Base-by-base conservation (phyloP, 1,140 invertebrate species). In the Drosophila ananassae region DNA sequence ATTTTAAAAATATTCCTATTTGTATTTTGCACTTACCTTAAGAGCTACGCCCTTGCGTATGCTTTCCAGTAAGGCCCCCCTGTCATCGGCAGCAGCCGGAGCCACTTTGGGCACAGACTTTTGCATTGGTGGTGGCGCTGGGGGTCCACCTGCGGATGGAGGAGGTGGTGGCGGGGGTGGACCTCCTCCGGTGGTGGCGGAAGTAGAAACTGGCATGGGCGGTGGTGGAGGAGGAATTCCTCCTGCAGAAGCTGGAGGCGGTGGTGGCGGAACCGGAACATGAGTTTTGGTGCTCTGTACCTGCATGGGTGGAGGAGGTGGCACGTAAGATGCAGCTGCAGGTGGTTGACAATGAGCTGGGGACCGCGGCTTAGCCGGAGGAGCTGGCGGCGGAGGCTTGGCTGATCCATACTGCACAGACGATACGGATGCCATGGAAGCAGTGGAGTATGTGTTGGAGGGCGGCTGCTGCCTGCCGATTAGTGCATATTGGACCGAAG, bases 61-160 rank as follows among this genome's bases (percentile, higher is more conserved):
- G 34, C 89, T 91, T 39, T 73, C 73, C n/a, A 91, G 56, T 44
- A 91, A 77, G 12, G 84, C 89, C 12, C 84, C 83, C 0, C 89
- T 76, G 34, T 79, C 13, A 48, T 81, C 85, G n/a, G 51, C 30
- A 6, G 55, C 73, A 25, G 30, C 46, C 6, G 63, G 22, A 12
- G 58, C 37, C 30, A 62, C 47, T 5, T 57, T 75, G 34, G 47
- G 60, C n/a, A 62, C 66, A 10, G 71, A 37, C 30, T 76, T 82
- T 52, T 76, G 77, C 21, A 22, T 69, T 21, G 44, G 17, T 22
- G 44, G 30, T 3, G 71, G 24, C 3, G 79, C 52, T 4, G 55
- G 32, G 2, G 77, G 24, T n/a, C 59, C 41, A 41, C 50, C 66
- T 12, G 32, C 50, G 54, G 34, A 34, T 24, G 81, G 69, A 7